These are phyloP conservation scores for Bombus pascuorum DNA, from an alignment of 1,140 invertebrate species.

Conservation along the genomic window DNA sequence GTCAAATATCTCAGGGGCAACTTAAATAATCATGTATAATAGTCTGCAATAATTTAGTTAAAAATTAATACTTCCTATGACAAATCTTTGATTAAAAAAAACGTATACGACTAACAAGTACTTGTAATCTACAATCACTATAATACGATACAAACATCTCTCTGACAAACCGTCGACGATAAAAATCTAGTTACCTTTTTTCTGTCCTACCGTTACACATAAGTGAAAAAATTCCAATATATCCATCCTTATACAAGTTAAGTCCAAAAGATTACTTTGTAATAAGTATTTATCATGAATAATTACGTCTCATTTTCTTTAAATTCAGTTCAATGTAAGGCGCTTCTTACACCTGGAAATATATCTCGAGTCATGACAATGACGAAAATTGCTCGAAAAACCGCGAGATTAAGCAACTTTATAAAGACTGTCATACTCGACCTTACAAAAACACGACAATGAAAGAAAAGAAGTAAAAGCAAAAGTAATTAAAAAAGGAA, in stretches of 20 bases:
- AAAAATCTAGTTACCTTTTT: constrained; percentile 36
- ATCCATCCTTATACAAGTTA: constrained; percentile 33
- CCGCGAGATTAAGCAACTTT: neutral
- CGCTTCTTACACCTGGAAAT: constrained; percentile 42
- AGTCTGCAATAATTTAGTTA: constrained; percentile 73
- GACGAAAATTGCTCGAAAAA: constrained; percentile 18
- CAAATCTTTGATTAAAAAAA: constrained; percentile 77
- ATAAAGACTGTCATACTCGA: neutral
- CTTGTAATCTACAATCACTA: constrained; percentile 46
- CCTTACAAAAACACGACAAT: constrained; percentile 2
- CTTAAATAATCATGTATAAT: constrained; percentile 57
- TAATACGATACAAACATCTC: constrained; percentile 40
- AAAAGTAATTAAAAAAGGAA: constrained; percentile 34
- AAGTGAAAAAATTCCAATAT: constrained; percentile 34
- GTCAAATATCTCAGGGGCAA: constrained; percentile 59
- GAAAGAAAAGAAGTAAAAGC: constrained; percentile 20
- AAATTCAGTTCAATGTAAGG: constrained; percentile 56
- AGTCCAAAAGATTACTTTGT: constrained; percentile 36
- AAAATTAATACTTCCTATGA: constrained; percentile 68
- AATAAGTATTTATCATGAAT: constrained; percentile 17
- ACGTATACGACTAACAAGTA: constrained; percentile 65
- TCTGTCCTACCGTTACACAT: constrained; percentile 3
- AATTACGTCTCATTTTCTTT: constrained; percentile 22
- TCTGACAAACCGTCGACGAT: constrained; percentile 20
- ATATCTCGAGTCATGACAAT: constrained; percentile 31